A percentile compares a stretch with the other conserved stretches of the same genome.
phyloP scores from a whole-genome alignment of 1,140 invertebrate genomes.

The Antheraea mylitta region DNA sequence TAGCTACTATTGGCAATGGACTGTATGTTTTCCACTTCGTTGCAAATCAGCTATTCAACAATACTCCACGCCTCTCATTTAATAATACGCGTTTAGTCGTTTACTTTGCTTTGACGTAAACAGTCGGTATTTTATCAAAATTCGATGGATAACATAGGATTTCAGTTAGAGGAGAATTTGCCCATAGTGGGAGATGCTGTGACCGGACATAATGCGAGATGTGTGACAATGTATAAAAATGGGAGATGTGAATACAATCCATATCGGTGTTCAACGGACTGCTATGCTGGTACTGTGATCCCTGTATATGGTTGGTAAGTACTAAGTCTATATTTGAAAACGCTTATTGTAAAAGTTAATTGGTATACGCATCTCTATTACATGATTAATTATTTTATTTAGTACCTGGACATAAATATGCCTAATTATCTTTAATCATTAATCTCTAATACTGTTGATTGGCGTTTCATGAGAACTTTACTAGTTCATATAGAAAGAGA shows the following conservation, averaged over 20 bases:
- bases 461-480: too few relatives aligned
- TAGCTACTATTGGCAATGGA: slow-evolving; percentile 10
- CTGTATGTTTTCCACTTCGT: slow-evolving; percentile 25
- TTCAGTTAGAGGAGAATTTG: slow-evolving; percentile 33
- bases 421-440: too few relatives aligned
- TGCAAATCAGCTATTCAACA: slow-evolving; percentile 41
- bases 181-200: slow-evolving; percentile 17
- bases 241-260: not conserved
- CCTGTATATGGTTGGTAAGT: slow-evolving; percentile 35
- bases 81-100: slow-evolving; percentile 32
- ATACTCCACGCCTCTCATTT: slow-evolving; percentile 33
- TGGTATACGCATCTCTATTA: too few relatives aligned
- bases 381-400: too few relatives aligned
- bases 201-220: slow-evolving; percentile 8
- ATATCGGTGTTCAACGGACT: not conserved
- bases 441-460: too few relatives aligned
- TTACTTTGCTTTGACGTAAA: slow-evolving; percentile 14
- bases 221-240: slow-evolving; percentile 26
- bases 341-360: not conserved
- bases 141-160: slow-evolving; percentile 44
- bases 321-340: slow-evolving; percentile 3
- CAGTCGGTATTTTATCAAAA: not conserved
- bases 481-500: too few relatives aligned
- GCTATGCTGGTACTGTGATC: slow-evolving; percentile 15
- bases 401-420: too few relatives aligned